These are phyloP conservation scores for Cochlearius cochlearius DNA, from an alignment of 2,113 vertebrate genomes.

Conservation along the genomic window DNA sequence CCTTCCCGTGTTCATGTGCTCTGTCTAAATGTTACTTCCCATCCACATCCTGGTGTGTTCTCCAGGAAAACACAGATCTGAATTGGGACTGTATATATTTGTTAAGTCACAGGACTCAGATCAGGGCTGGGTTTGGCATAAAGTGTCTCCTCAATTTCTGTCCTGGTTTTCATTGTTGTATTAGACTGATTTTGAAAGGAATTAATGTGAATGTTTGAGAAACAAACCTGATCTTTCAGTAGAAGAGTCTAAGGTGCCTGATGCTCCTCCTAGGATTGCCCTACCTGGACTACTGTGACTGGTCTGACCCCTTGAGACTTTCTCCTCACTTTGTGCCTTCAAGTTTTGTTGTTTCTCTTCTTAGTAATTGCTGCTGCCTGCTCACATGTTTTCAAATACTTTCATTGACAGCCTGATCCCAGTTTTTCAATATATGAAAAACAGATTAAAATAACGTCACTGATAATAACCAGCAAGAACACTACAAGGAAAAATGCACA, in stretches of 20 bases:
- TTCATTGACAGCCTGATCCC: not conserved
- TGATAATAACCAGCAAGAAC: not conserved
- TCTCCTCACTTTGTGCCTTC: not conserved
- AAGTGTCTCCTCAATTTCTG: not conserved
- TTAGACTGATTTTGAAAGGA: not conserved
- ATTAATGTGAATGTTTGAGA: not conserved
- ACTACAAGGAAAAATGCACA: not conserved
- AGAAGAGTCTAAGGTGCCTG: not conserved
- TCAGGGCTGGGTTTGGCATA: not conserved
- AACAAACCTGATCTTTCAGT: not conserved
- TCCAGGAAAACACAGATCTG: not conserved
- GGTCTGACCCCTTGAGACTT: not conserved
- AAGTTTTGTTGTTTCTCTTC: not conserved
- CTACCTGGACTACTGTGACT: accelerated
- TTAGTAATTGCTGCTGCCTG: not conserved
- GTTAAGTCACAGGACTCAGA: not conserved
- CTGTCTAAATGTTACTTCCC: not conserved
- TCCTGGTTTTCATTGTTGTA: not conserved
- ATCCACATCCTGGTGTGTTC: not conserved
- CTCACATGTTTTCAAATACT: not conserved
- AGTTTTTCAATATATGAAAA: not conserved
- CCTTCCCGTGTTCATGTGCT: not conserved
- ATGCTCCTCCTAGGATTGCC: not conserved
- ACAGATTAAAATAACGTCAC: not conserved
- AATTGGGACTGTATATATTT: not conserved